phyloP scores from a whole-genome alignment of 2,888 invertebrate species.

The Limnephilus rhombicus region DNA sequence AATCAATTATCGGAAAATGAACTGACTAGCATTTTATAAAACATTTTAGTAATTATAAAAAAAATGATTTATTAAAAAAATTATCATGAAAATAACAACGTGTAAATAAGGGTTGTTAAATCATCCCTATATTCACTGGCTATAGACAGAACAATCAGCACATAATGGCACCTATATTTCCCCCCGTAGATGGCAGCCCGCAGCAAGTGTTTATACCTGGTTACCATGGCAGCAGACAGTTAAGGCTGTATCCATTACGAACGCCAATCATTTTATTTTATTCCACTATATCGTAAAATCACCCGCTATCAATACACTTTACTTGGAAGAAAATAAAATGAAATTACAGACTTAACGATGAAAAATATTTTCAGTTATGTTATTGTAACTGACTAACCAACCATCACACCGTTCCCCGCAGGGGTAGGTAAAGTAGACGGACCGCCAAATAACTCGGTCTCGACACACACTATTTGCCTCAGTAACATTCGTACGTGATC shows the following conservation, averaged over 20 bases:
- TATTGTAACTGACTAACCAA: background rate
- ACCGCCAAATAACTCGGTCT: too few relatives aligned
- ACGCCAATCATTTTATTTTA: background rate
- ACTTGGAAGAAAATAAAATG: background rate
- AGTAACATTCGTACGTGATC: too few relatives aligned
- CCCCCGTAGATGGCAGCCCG: background rate
- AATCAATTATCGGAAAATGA: too few relatives aligned
- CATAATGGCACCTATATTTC: background rate
- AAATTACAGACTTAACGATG: background rate
- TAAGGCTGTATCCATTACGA: background rate
- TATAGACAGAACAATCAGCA: constrained; percentile 8
- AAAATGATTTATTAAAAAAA: too few relatives aligned
- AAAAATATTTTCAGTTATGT: background rate
- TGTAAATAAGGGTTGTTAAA: too few relatives aligned
- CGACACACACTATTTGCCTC: too few relatives aligned
- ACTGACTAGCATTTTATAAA: too few relatives aligned
- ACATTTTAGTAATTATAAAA: too few relatives aligned
- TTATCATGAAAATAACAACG: too few relatives aligned
- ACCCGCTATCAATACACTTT: background rate
- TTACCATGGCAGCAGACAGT: constrained; percentile 16
- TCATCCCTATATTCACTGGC: background rate
- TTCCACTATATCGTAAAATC: background rate
- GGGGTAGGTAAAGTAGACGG: too few relatives aligned
- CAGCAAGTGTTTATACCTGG: constrained; percentile 3
- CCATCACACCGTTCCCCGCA: too few relatives aligned